Conservation (phyloP, 2,888 invertebrate species). For the Ceratothoa steindachneri region DNA sequence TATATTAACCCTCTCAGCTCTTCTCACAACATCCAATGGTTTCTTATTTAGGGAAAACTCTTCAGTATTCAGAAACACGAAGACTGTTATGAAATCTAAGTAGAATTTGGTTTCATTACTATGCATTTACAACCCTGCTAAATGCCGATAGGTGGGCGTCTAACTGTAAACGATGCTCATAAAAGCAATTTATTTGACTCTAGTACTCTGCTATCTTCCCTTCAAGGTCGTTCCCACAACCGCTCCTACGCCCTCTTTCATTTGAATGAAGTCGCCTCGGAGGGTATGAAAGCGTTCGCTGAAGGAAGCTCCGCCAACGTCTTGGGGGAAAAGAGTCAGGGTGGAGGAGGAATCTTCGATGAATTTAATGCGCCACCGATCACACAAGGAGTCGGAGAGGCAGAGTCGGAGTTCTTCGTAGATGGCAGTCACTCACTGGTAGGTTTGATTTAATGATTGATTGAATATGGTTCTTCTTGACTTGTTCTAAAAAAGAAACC, state of each 20-base stretch:
- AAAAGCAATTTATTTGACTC: too few relatives aligned
- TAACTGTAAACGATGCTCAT: too few relatives aligned
- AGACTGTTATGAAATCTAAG: too few relatives aligned
- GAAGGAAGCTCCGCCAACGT: conserved; percentile 76
- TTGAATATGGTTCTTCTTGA: not conserved
- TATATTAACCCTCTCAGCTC: too few relatives aligned
- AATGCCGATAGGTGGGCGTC: too few relatives aligned
- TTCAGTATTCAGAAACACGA: too few relatives aligned
- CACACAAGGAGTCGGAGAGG: conserved; percentile 61
- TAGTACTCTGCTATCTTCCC: too few relatives aligned
- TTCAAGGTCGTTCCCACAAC: conserved; percentile 81
- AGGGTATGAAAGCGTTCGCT: conserved; percentile 75
- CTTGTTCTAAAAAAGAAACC: too few relatives aligned
- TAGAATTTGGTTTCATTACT: too few relatives aligned
- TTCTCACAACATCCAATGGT: too few relatives aligned
- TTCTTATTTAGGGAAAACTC: too few relatives aligned
- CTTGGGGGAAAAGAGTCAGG: conserved; percentile 65
- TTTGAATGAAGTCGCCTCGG: conserved; percentile 69
- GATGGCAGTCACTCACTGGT: conserved; percentile 86
- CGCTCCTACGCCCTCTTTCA: conserved; percentile 74
- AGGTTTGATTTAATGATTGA: conserved; percentile 51
- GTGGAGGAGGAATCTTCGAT: conserved; percentile 73
- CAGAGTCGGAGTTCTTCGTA: conserved; percentile 78
- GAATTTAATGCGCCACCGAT: conserved; percentile 71
- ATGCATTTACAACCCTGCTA: too few relatives aligned